These are phyloP conservation scores for Micoletzkya japonica DNA, from an alignment of 2,888 invertebrate genomes.

Conservation along the genomic window DNA sequence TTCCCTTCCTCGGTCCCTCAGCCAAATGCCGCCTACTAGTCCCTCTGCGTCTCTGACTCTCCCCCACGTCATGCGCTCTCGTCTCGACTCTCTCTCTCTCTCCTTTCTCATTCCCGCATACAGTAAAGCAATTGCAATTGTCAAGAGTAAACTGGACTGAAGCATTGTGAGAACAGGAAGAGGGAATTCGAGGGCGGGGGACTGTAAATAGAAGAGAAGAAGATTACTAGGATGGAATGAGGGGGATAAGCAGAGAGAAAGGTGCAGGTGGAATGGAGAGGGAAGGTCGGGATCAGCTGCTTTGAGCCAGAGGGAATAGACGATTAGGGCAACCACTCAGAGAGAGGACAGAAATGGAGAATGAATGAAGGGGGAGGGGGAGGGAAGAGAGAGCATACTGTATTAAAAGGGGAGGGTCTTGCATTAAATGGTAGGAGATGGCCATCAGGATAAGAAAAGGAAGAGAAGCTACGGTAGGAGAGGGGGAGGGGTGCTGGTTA, in stretches of 20 bases:
- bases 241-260: neutral
- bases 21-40: too few relatives aligned
- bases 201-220: neutral
- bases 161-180: neutral
- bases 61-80: conserved; percentile 4
- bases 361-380: neutral
- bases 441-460: neutral
- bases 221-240: neutral
- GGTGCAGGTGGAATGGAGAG: neutral
- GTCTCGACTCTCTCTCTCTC: neutral
- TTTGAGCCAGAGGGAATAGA: too few relatives aligned
- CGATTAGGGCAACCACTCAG: too few relatives aligned
- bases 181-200: neutral
- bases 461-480: neutral
- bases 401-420: neutral
- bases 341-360: neutral
- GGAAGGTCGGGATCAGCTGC: too few relatives aligned
- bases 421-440: too few relatives aligned
- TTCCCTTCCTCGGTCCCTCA: too few relatives aligned
- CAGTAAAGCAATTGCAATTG: too few relatives aligned
- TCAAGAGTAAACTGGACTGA: too few relatives aligned
- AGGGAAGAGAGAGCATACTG: neutral
- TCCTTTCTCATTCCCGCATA: neutral
- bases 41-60: conserved; percentile 22
- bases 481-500: neutral